Conservation (phyloP, 1,140 invertebrate species). For the Drosophila equinoxialis region DNA sequence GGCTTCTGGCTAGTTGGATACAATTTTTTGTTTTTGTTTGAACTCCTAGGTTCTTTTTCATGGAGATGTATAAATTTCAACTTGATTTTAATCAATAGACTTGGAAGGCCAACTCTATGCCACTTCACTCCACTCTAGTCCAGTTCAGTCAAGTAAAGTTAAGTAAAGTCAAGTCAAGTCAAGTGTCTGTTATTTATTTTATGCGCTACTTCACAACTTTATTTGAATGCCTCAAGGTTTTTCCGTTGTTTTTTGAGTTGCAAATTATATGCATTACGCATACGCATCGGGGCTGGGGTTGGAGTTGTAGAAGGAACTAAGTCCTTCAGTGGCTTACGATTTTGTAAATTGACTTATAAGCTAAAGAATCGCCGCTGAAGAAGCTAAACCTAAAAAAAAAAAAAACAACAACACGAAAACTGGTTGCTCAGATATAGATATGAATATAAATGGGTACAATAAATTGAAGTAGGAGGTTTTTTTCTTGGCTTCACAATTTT, state of each 20-base stretch:
- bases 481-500: not conserved
- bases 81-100: constrained; percentile 67
- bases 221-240: constrained; percentile 60
- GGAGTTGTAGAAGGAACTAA: not conserved
- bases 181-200: constrained; percentile 76
- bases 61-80: constrained; percentile 54
- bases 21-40: not conserved
- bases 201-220: constrained; percentile 80
- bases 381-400: constrained; percentile 1
- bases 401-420: not conserved
- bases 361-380: constrained; percentile 25
- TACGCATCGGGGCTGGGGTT: constrained; percentile 30
- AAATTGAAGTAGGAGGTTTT: not conserved
- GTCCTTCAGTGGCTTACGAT: constrained; percentile 31
- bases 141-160: not conserved
- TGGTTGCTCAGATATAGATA: constrained; percentile 10
- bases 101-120: constrained; percentile 12
- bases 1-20: constrained; percentile 53
- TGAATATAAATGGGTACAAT: constrained; percentile 18
- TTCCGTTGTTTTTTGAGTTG: constrained; percentile 27
- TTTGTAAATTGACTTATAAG: constrained; percentile 75
- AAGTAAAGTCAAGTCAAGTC: constrained; percentile 26
- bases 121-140: constrained; percentile 3
- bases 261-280: constrained; percentile 81
- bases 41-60: constrained; percentile 29